Evolutionary conservation across 2,888 invertebrate species (phyloP).

Genomic region (Apamea epomidion): DNA sequence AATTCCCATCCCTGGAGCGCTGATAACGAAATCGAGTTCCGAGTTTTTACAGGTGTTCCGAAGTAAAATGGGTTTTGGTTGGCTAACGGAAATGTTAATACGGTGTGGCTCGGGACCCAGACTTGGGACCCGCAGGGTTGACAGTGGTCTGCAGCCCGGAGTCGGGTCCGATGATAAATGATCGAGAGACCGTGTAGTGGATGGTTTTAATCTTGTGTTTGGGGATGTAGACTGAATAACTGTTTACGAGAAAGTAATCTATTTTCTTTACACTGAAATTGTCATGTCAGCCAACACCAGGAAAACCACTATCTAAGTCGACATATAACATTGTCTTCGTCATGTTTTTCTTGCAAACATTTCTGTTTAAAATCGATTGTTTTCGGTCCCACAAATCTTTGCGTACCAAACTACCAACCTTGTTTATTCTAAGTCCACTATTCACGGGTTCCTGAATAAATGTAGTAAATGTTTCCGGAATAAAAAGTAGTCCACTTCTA

Average conservation of each 20-base stretch:
- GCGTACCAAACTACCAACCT: conserved; percentile 10
- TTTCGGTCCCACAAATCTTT: neutral
- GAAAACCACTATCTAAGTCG: neutral
- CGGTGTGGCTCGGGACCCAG: conserved; percentile 31
- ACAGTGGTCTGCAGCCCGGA: conserved; percentile 27
- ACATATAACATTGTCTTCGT: neutral
- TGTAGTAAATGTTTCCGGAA: conserved; percentile 55
- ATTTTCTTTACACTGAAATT: conserved; percentile 29
- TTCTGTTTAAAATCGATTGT: neutral
- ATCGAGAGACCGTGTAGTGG: conserved; percentile 12
- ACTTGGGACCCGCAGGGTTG: conserved; percentile 36
- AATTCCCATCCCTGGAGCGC: conserved; percentile 62
- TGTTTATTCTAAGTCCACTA: conserved; percentile 49
- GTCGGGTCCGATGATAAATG: conserved; percentile 56
- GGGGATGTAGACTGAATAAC: conserved; percentile 25
- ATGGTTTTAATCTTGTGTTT: conserved; percentile 43
- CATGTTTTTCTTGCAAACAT: neutral
- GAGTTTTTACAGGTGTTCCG: conserved; percentile 71
- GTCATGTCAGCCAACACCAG: conserved; percentile 11
- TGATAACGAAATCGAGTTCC: conserved; percentile 67
- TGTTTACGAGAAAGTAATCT: conserved; percentile 7
- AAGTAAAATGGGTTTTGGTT: conserved; percentile 64
- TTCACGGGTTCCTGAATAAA: conserved; percentile 53
- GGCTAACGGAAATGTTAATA: conserved; percentile 58
- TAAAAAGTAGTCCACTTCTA: conserved; percentile 49